A percentile compares a stretch with the other conserved stretches of the same genome.
phyloP scores from a whole-genome alignment of 2,113 vertebrate genomes.

The Heteronetta atricapilla region DNA sequence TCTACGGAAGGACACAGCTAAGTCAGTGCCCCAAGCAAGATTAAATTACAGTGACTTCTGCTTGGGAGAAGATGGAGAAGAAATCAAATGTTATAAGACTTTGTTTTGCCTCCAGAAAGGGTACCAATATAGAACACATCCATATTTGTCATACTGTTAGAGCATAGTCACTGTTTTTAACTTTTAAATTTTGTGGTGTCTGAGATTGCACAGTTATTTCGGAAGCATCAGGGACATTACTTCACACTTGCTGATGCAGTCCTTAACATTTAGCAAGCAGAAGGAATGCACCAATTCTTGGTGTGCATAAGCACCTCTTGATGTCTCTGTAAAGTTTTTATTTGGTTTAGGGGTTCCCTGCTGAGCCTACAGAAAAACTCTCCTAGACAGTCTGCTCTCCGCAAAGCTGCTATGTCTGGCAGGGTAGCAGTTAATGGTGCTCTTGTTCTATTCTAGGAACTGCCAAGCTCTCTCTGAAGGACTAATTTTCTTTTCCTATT shows the following conservation, averaged over 20 bases:
- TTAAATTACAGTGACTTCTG: background rate
- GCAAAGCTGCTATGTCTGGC: background rate
- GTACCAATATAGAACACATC: background rate
- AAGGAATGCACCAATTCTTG: background rate
- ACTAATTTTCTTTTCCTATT: background rate
- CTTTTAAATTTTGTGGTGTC: background rate
- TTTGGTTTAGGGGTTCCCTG: background rate
- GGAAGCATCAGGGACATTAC: background rate
- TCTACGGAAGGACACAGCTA: background rate
- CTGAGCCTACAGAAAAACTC: background rate
- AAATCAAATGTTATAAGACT: background rate
- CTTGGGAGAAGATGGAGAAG: background rate
- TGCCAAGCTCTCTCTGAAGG: background rate
- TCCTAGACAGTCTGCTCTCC: background rate
- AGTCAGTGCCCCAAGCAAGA: background rate
- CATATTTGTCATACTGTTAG: background rate
- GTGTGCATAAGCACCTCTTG: background rate
- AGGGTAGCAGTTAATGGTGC: background rate
- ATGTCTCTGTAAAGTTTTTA: background rate
- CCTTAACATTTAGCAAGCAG: background rate
- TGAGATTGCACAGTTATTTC: background rate
- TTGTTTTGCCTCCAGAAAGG: background rate
- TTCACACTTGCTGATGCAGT: background rate
- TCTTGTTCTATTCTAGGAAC: constrained; percentile 1
- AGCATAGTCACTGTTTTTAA: background rate